A percentile compares a stretch with the other conserved stretches of the same genome.
These are phyloP conservation scores for Poecilus cupreus DNA, from an alignment of 2,888 invertebrate genomes.

Conservation along the genomic window DNA sequence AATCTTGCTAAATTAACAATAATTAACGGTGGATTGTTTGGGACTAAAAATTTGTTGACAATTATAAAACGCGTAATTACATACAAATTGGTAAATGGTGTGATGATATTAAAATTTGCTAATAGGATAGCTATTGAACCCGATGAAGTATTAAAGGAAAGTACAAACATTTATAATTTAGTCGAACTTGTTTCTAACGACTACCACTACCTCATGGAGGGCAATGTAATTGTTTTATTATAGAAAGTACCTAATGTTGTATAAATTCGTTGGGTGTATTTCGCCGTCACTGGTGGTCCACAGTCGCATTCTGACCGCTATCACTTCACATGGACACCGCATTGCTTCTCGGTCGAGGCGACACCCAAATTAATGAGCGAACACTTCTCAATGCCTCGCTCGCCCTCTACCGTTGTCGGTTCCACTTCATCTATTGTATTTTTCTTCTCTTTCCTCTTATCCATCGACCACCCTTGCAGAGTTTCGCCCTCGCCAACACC, in stretches of 20 bases:
- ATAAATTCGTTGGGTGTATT: neutral
- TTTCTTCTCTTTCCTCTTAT: conserved; percentile 30
- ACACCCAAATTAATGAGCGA: conserved; percentile 59
- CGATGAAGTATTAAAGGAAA: too few species aligned
- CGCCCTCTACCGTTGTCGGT: conserved; percentile 41
- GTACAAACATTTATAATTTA: too few species aligned
- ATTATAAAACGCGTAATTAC: too few species aligned
- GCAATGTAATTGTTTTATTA: too few species aligned
- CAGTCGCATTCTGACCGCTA: conserved; percentile 17
- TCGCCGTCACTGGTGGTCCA: neutral
- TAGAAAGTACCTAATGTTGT: neutral
- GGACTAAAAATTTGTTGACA: too few species aligned
- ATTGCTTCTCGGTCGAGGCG: conserved; percentile 28
- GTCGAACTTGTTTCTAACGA: too few species aligned
- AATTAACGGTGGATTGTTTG: too few species aligned
- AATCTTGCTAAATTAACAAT: too few species aligned
- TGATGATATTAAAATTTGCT: too few species aligned
- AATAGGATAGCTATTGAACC: too few species aligned
- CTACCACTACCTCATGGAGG: too few species aligned
- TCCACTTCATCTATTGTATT: conserved; percentile 60
- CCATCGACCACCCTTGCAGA: conserved; percentile 1
- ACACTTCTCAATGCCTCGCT: conserved; percentile 52
- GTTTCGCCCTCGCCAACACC: neutral
- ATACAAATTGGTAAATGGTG: too few species aligned
- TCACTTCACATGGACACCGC: neutral